These are phyloP conservation scores for Bubo bubo DNA, from an alignment of 2,113 vertebrate species.

Conservation along the genomic window DNA sequence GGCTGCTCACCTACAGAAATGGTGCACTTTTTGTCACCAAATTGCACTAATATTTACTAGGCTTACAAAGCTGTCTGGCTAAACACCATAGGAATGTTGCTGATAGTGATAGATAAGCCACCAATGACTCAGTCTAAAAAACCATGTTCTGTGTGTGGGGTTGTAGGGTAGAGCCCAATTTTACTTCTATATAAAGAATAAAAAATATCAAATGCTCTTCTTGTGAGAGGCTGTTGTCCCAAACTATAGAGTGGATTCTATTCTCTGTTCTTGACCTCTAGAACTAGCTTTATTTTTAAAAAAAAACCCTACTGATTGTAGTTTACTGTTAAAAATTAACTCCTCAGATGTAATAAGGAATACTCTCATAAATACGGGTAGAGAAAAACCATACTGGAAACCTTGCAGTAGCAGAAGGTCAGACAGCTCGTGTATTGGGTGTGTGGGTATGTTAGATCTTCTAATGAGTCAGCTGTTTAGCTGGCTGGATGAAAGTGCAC, in stretches of 20 bases:
- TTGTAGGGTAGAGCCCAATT: background rate
- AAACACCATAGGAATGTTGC: background rate
- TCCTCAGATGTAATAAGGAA: background rate
- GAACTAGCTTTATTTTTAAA: background rate
- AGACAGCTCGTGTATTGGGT: fast-evolving
- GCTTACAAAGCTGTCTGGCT: background rate
- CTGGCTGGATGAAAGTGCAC: background rate
- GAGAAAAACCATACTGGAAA: background rate
- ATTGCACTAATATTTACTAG: background rate
- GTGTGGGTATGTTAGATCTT: background rate
- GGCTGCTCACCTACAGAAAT: background rate
- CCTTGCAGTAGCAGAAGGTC: background rate
- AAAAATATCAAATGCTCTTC: background rate
- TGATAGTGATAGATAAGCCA: background rate
- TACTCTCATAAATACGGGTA: background rate
- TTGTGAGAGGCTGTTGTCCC: background rate
- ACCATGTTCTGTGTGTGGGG: background rate
- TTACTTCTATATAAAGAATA: background rate
- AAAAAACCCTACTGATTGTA: background rate
- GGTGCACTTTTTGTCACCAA: background rate
- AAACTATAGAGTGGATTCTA: background rate
- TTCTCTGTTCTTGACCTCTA: background rate
- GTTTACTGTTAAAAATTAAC: background rate
- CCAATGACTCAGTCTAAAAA: background rate
- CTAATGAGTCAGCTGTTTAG: background rate